A percentile compares a stretch with the other conserved stretches of the same genome.
These are phyloP conservation scores for Porites lutea DNA, from an alignment of 64 coral and sea anemone species.

Conservation along the genomic window DNA sequence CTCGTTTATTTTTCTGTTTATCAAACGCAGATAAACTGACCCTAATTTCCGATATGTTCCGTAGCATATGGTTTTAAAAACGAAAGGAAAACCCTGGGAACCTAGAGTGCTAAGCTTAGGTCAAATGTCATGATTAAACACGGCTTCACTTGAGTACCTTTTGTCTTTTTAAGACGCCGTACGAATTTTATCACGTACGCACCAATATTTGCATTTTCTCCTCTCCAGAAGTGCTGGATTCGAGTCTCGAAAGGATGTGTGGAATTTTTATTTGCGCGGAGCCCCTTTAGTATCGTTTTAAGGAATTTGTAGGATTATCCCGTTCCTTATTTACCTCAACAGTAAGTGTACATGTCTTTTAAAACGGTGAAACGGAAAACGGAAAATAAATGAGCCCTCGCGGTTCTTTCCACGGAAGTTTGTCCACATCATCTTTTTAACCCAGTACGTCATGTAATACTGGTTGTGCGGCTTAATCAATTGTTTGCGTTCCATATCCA, in stretches of 20 bases:
- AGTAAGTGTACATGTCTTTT: not conserved
- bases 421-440: not conserved
- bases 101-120: not conserved
- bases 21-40: not conserved
- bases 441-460: slow-evolving; percentile 25
- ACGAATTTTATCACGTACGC: slow-evolving; percentile 53
- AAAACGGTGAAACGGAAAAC: not conserved
- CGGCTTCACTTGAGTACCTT: slow-evolving; percentile 43
- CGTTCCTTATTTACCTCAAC: not conserved
- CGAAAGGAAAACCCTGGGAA: not conserved
- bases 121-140: slow-evolving; percentile 51
- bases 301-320: slow-evolving; percentile 8
- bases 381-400: not conserved
- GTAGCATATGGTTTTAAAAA: no score
- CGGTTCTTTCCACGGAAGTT: not conserved
- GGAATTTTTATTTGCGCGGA: slow-evolving; percentile 11
- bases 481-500: not conserved
- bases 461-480: not conserved
- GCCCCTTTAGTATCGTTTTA: slow-evolving; percentile 6
- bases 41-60: slow-evolving; percentile 6
- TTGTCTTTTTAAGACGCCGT: not conserved
- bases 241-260: not conserved
- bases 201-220: not conserved
- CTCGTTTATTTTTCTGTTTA: not conserved
- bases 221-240: not conserved